phyloP scores from a whole-genome alignment of 2,888 invertebrate species.

The Chrysolina americana region DNA sequence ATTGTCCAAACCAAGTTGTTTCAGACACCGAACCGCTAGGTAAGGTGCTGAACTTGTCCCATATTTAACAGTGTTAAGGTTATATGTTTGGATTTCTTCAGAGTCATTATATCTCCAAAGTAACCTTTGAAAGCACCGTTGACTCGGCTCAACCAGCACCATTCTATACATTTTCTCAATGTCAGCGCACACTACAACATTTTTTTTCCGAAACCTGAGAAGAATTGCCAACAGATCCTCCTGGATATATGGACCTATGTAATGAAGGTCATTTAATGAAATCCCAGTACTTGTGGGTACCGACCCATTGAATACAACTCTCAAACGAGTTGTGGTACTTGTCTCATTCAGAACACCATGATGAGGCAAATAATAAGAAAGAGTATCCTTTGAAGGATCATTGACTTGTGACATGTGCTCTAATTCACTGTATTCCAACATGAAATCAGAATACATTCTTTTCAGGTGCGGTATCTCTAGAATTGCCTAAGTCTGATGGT shows the following conservation, averaged over 20 bases:
- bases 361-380: conserved; percentile 53
- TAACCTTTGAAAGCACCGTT: conserved; percentile 48
- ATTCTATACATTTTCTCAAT: conserved; percentile 54
- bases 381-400: background rate
- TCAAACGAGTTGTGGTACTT: conserved; percentile 53
- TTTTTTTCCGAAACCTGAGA: conserved; percentile 46
- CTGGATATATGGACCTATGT: conserved; percentile 48
- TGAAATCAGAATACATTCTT: conserved; percentile 44
- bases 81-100: conserved; percentile 39
- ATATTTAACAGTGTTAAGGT: conserved; percentile 44
- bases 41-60: conserved; percentile 55
- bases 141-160: conserved; percentile 40
- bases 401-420: conserved; percentile 43
- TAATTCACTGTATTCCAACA: conserved; percentile 43
- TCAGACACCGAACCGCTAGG: too few species aligned
- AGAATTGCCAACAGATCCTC: conserved; percentile 50
- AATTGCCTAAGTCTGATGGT: conserved; percentile 5
- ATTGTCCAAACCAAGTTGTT: too few species aligned
- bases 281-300: conserved; percentile 37
- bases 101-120: conserved; percentile 47
- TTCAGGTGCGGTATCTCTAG: conserved; percentile 34
- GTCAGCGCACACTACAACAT: conserved; percentile 53
- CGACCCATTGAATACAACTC: conserved; percentile 55
- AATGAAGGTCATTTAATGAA: conserved; percentile 49
- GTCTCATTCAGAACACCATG: too few species aligned